Evolutionary conservation across 2,888 invertebrate species (phyloP), one percentile per base, ranked within the genome.

Genomic region (Calliopum simillimum): DNA sequence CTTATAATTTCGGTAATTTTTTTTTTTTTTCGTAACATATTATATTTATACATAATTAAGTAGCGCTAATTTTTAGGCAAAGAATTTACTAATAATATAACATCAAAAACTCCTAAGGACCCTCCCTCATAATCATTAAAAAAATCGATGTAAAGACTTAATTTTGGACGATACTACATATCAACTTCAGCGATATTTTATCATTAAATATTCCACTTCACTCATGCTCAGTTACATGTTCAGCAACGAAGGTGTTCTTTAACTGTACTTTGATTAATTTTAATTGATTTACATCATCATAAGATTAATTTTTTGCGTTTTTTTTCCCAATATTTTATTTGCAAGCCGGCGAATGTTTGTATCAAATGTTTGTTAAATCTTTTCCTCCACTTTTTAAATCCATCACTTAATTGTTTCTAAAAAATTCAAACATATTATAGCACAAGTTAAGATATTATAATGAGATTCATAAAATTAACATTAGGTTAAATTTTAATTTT

Each of bases 341-440:
- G 14, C 19, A 25, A 66, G 56, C 69, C 71, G 69, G 69, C 79
- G 76, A 79, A 82, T 82, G 75, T 82, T 82, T 83, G 82, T 81
- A 82, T 83, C 83, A 82, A 82, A 83, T 80, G 76, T 82, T 82
- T 81, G 73, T 74, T 71, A 43, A 23, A 47, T 33, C 46, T 44
- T 61, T 47, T 23, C 12, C 56, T 23, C 56, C 8, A 33, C 33
- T 33, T 33, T 33, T 33, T 33, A 33, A n/a, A n/a, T 33, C 8
- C 5, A 33, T 33, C 33, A 33, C 8, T 6, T 4, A 33, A 33
- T 33, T 33, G 8, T 33, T 33, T 33, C 33, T 33, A 25, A 11
- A 56, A 33, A 56, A 53, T 19, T 53, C 5, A 46, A 19, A 19
- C 69, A 59, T 59, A 61, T 19, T 73, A 53, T 63, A 68, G 69